These are phyloP conservation scores for Pelagia noctiluca DNA, from an alignment of 30 jellyfish, hydroid and myxozoan genomes.

Conservation along the genomic window DNA sequence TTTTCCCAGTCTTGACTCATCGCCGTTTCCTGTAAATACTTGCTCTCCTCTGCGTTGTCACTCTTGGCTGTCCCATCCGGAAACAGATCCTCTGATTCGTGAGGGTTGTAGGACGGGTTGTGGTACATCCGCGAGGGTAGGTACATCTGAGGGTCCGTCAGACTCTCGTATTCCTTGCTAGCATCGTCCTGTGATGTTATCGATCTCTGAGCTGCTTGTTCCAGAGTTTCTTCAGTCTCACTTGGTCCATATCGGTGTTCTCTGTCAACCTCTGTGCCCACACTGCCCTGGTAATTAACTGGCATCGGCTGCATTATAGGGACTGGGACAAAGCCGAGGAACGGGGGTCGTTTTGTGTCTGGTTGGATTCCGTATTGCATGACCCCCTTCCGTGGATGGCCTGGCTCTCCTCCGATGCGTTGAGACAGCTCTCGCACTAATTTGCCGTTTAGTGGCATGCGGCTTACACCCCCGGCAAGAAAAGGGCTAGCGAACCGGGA, in stretches of 20 bases:
- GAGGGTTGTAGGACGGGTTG: conserved; percentile 87
- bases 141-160: conserved; percentile 69
- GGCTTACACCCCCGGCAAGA: conserved; percentile 39
- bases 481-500: conserved; percentile 24
- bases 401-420: conserved; percentile 54
- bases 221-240: conserved; percentile 28
- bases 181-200: conserved; percentile 39
- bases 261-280: conserved; percentile 1
- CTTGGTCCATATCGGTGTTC: conserved; percentile 4
- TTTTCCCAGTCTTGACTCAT: too few species aligned
- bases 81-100: conserved; percentile 73
- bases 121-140: conserved; percentile 78
- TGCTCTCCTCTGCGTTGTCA: conserved; percentile 15
- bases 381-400: conserved; percentile 35
- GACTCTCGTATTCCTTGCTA: conserved; percentile 63
- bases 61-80: conserved; percentile 69
- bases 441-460: conserved; percentile 45
- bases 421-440: conserved; percentile 53
- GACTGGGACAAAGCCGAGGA: conserved; percentile 85
- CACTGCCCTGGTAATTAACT: conserved; percentile 11
- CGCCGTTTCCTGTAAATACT: too few species aligned
- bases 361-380: conserved; percentile 63
- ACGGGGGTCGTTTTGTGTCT: conserved; percentile 51
- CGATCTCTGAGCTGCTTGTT: conserved; percentile 16
- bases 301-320: conserved; percentile 85